These are phyloP conservation scores for Misgurnus mizolepis DNA, from an alignment of 2,113 vertebrate genomes.

Conservation along the genomic window DNA sequence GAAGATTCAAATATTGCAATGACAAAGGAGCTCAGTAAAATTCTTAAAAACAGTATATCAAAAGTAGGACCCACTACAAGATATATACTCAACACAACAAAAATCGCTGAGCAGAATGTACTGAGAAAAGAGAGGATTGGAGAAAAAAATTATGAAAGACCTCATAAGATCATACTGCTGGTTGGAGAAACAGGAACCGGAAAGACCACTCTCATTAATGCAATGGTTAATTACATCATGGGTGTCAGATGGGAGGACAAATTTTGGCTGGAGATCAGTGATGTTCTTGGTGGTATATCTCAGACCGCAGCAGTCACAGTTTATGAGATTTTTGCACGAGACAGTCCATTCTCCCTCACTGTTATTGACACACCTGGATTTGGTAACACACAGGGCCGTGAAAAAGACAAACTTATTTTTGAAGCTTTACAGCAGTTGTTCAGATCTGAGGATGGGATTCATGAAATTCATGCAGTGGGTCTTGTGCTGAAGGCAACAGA, in stretches of 20 bases:
- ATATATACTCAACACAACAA: too few relatives aligned
- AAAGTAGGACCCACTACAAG: too few relatives aligned
- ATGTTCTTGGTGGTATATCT: not conserved
- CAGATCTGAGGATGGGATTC: not conserved
- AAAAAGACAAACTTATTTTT: conserved; percentile 18
- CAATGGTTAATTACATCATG: conserved; percentile 55
- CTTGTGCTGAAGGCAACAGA: conserved; percentile 19
- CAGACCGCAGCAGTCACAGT: conserved; percentile 44
- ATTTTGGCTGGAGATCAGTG: conserved; percentile 47
- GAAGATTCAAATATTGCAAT: not conserved
- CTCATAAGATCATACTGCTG: conserved; percentile 48
- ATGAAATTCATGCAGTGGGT: conserved; percentile 27
- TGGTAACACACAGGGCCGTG: conserved; percentile 10
- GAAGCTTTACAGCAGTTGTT: conserved; percentile 37
- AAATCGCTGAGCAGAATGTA: too few relatives aligned
- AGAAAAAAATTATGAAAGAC: not conserved
- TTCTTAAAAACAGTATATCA: too few relatives aligned
- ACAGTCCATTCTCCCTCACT: conserved; percentile 13
- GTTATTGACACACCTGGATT: conserved; percentile 39
- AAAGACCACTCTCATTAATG: conserved; percentile 56
- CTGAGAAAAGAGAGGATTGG: too few relatives aligned
- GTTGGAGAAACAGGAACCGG: conserved; percentile 55
- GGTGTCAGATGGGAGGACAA: conserved; percentile 46
- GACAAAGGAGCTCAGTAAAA: too few relatives aligned
- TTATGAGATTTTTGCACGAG: conserved; percentile 46